Conservation (phyloP, 2,888 invertebrate species). For the Noctua comes region DNA sequence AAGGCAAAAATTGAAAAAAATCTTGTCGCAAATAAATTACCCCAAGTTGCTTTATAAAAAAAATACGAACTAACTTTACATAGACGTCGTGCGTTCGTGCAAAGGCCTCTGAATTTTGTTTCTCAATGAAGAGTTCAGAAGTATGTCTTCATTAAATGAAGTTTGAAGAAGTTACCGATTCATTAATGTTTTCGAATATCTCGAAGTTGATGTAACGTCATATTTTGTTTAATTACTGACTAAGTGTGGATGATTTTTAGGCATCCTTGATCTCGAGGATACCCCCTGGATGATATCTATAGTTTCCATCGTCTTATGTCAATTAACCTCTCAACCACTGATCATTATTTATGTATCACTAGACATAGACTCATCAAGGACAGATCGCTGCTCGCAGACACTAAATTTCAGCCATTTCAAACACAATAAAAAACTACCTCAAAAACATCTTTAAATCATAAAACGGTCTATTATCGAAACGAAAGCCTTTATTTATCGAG, state of each 20-base stretch:
- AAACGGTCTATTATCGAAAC: neutral
- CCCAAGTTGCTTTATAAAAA: neutral
- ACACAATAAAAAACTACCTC: neutral
- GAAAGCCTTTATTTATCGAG: neutral
- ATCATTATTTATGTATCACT: too few relatives aligned
- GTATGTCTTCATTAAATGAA: slow-evolving; percentile 29
- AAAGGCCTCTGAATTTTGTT: slow-evolving; percentile 8
- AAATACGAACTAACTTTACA: neutral
- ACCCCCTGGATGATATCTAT: too few relatives aligned
- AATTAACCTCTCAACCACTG: too few relatives aligned
- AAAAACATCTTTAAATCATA: neutral
- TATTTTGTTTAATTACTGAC: neutral
- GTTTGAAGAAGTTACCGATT: slow-evolving; percentile 25
- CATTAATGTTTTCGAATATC: slow-evolving; percentile 15
- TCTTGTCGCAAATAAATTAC: neutral
- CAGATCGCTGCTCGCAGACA: neutral
- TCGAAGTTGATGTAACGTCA: neutral
- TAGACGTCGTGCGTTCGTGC: neutral
- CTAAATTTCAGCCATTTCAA: too few relatives aligned
- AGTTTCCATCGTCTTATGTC: too few relatives aligned
- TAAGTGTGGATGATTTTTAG: neutral
- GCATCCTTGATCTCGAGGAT: neutral
- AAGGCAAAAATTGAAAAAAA: too few relatives aligned
- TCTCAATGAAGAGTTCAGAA: slow-evolving; percentile 3
- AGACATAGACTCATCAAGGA: neutral